Conservation (phyloP, 2,888 invertebrate species). For the Rhopalosiphum nymphaeae region DNA sequence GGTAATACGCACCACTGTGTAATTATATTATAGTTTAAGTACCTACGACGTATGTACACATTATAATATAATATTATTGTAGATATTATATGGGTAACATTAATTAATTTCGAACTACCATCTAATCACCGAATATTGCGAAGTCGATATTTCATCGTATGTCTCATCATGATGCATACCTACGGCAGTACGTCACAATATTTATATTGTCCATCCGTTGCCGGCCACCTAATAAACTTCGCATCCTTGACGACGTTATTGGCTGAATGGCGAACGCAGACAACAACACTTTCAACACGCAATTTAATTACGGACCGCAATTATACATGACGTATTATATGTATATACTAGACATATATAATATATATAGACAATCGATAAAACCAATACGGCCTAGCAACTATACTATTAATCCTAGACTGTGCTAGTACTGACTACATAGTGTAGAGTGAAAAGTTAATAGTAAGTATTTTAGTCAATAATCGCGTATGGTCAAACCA, state of each 20-base stretch:
- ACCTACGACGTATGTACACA: not conserved
- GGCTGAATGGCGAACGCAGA: not conserved
- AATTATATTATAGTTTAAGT: not conserved
- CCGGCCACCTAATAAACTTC: not conserved
- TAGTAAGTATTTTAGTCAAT: not conserved
- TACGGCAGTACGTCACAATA: not conserved
- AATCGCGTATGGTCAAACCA: not conserved
- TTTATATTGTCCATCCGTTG: not conserved
- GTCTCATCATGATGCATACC: not conserved
- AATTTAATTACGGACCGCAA: not conserved
- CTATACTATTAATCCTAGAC: not conserved
- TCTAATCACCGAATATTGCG: not conserved
- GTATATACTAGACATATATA: not conserved
- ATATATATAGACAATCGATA: not conserved
- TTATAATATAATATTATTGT: not conserved
- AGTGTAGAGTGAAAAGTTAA: not conserved
- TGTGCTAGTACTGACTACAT: not conserved
- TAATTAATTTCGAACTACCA: not conserved
- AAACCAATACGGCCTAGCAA: not conserved
- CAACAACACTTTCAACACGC: not conserved
- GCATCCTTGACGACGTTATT: slow-evolving; percentile 2
- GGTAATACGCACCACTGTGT: not conserved
- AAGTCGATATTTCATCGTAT: not conserved
- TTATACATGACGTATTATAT: not conserved
- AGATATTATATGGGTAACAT: not conserved